Base-by-base conservation (phyloP, 1,140 invertebrate genomes). In the Aradophagus sp. region DNA sequence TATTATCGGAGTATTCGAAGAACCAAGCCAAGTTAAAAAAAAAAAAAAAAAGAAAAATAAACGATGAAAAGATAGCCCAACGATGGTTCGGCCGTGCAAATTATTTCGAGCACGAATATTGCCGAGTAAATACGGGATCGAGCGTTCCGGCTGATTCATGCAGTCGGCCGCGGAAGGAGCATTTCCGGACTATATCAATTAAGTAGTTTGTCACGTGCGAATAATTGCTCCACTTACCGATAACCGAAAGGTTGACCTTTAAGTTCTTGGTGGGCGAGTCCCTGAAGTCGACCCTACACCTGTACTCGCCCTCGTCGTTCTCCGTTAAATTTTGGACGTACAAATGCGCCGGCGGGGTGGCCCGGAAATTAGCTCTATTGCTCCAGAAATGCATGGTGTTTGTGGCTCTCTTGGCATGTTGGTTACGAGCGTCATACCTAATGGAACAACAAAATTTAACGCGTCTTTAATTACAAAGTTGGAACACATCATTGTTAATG, bases 231-330 rank as follows among this genome's bases (percentile, higher is more conserved):
- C 5, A 90, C 92, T 92, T 86, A 95, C 93, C 90, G 34, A 95
- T 94, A 67, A 96, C 92, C 41, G 93, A 94, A 48, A 96, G 90
- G 80, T 95, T 95, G 79, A 96, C 90, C 84, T 93, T 92, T 41
- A 91, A 87, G 80, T 95, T 95, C 68, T 93, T 88, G 0, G 94
- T 96, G 0, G 93, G 93, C 0, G 93, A 94, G 80, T 95, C 93
- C 32, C 89, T 89, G 83, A 96, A 96, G 82, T 96, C 95, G 4
- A 96, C 93, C 34, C 95, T 87, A 84, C 95, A 96, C 44, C 93
- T 87, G 81, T 95, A 96, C 41, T 95, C 88, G 0, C 93, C 94
- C 32, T 92, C 93, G 81, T 96, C 93, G 7, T 87, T 86, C 23
- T 91, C 86, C 20, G 88, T 87, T 10, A 95, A 89, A 73, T 90